Evolutionary conservation across 1,140 invertebrate genomes (phyloP).

Genomic region (Ostrea denselamellosa): DNA sequence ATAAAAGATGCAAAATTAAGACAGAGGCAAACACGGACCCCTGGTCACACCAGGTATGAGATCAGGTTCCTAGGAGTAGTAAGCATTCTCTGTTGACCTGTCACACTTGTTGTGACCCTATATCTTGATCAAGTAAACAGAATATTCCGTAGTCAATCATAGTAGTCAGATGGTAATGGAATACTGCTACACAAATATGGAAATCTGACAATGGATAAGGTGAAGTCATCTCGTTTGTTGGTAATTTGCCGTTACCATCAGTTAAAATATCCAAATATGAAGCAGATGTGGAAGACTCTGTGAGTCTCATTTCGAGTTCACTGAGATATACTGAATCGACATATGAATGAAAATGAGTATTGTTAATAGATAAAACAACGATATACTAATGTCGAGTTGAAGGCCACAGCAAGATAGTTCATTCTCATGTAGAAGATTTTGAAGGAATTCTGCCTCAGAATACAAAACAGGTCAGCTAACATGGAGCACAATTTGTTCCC

Average conservation of each 20-base stretch:
- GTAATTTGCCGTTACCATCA: not conserved
- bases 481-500: too few relatives aligned
- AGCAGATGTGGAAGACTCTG: too few relatives aligned
- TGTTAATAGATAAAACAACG: too few relatives aligned
- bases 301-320: too few relatives aligned
- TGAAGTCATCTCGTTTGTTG: not conserved
- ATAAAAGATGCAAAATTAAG: not conserved
- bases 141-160: not conserved
- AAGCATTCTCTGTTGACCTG: not conserved
- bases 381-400: too few relatives aligned
- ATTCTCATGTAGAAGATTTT: too few relatives aligned
- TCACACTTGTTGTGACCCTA: not conserved
- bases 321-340: too few relatives aligned
- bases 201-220: not conserved
- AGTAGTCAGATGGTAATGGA: not conserved
- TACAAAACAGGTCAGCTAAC: too few relatives aligned
- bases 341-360: too few relatives aligned
- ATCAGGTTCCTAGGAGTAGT: not conserved
- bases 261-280: too few relatives aligned
- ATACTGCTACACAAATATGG: not conserved
- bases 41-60: not conserved
- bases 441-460: too few relatives aligned
- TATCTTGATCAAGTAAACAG: not conserved
- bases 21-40: not conserved
- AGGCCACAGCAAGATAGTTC: too few relatives aligned